Evolutionary conservation across 2,113 vertebrate genomes (phyloP).

Genomic region (Scomber colias): DNA sequence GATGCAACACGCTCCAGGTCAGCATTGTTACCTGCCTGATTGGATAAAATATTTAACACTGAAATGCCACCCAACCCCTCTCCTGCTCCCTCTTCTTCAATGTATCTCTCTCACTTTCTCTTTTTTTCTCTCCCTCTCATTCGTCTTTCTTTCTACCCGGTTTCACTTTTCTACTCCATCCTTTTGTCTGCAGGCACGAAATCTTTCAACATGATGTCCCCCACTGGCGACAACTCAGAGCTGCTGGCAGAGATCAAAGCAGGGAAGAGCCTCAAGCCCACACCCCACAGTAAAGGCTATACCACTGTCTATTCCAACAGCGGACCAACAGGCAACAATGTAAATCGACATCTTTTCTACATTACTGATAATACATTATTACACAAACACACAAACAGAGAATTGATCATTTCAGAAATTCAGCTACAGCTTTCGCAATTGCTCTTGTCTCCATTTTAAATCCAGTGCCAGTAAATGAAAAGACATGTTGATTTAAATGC

Average conservation of each 20-base stretch:
- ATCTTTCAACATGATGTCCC: conserved; percentile 99
- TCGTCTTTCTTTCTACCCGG: conserved; percentile 54
- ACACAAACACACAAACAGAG: not conserved
- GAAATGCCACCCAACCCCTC: conserved; percentile 67
- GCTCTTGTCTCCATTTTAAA: not conserved
- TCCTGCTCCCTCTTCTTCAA: conserved; percentile 39
- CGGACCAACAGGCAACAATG: conserved; percentile 85
- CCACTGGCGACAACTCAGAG: conserved; percentile 96
- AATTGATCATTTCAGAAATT: not conserved
- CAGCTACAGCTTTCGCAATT: not conserved
- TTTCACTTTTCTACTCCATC: conserved; percentile 59
- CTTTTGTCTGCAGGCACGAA: conserved; percentile 89
- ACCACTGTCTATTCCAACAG: conserved; percentile 93
- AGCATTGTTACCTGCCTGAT: conserved; percentile 64
- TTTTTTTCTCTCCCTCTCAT: conserved; percentile 41
- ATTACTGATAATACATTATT: not conserved
- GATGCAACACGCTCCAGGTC: conserved; percentile 40
- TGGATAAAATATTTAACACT: conserved; percentile 78
- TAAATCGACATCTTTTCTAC: conserved; percentile 73
- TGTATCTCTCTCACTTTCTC: conserved; percentile 50
- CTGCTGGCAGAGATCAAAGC: conserved; percentile 99
- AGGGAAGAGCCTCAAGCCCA: conserved; percentile 96
- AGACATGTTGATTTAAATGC: not conserved
- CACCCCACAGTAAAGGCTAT: conserved; percentile 94
- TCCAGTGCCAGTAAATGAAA: not conserved